Percentiles rank a stretch among this genome's conserved stretches.
phyloP scores from a whole-genome alignment of 2,888 invertebrate species.

The Neoascia interrupta region DNA sequence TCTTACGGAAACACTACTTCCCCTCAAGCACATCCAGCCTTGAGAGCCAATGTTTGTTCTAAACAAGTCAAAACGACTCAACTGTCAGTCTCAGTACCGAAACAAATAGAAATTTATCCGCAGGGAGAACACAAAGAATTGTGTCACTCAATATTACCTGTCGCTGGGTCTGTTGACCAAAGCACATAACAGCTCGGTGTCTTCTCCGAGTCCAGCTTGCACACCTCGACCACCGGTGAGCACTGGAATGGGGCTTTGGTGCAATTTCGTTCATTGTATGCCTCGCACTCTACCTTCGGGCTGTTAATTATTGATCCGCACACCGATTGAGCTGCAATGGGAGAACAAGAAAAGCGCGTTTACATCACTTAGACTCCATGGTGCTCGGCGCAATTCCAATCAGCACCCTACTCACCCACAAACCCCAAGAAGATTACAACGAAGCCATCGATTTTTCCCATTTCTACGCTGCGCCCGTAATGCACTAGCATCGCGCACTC shows the following conservation, averaged over 20 bases:
- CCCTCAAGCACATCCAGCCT: too few species aligned
- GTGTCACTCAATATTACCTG: too few species aligned
- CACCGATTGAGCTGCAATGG: constrained; percentile 57
- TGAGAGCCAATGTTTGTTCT: too few species aligned
- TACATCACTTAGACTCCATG: constrained; percentile 34
- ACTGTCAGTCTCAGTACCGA: too few species aligned
- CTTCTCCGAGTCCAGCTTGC: constrained; percentile 85
- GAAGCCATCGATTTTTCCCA: constrained; percentile 67
- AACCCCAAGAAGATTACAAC: constrained; percentile 65
- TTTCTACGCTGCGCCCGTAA: constrained; percentile 16
- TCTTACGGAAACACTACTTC: too few species aligned
- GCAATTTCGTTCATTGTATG: constrained; percentile 76
- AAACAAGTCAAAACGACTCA: too few species aligned
- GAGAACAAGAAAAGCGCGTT: constrained; percentile 17
- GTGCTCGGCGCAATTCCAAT: constrained; percentile 52
- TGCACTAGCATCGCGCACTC: constrained; percentile 11
- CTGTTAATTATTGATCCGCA: constrained; percentile 67
- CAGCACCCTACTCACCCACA: constrained; percentile 67
- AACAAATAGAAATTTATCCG: too few species aligned
- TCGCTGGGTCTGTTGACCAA: constrained; percentile 86
- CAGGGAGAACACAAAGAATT: too few species aligned
- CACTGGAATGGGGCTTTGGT: constrained; percentile 83
- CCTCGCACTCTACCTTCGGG: constrained; percentile 76
- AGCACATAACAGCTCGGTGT: constrained; percentile 90
- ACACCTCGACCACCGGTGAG: constrained; percentile 77